Evolutionary conservation across 2,888 invertebrate genomes (phyloP).

Genomic region (Globia sparganii): DNA sequence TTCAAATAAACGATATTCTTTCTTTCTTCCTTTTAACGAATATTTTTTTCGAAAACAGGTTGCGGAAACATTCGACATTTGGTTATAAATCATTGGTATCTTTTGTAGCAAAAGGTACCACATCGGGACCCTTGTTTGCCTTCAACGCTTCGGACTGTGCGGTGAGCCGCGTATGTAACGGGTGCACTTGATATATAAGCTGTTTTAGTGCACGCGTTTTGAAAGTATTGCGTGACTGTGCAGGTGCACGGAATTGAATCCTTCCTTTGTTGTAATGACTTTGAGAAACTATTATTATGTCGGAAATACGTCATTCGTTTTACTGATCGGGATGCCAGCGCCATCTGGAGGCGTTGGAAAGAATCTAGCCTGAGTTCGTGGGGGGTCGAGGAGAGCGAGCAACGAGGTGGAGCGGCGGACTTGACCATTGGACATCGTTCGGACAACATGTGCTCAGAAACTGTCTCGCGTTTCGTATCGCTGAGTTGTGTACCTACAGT

Average conservation of each 20-base stretch:
- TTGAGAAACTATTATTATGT: not conserved
- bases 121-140: constrained; percentile 1
- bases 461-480: no score
- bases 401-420: no score
- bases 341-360: no score
- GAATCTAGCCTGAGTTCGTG: no score
- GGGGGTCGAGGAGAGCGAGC: no score
- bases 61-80: not conserved
- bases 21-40: no score
- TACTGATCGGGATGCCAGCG: no score
- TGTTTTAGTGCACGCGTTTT: not conserved
- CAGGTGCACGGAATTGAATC: not conserved
- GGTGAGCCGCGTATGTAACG: not conserved
- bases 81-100: constrained; percentile 7
- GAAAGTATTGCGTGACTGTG: not conserved
- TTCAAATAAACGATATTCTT: no score
- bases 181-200: not conserved
- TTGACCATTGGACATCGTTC: no score
- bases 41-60: not conserved
- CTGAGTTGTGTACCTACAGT: no score
- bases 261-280: not conserved
- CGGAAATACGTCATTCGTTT: no score
- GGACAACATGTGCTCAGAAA: no score
- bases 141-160: not conserved
- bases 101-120: not conserved